Percentiles rank a stretch among this genome's conserved stretches.
Conservation (phyloP, 1,140 invertebrate species). For the Lepidurus packardi region DNA sequence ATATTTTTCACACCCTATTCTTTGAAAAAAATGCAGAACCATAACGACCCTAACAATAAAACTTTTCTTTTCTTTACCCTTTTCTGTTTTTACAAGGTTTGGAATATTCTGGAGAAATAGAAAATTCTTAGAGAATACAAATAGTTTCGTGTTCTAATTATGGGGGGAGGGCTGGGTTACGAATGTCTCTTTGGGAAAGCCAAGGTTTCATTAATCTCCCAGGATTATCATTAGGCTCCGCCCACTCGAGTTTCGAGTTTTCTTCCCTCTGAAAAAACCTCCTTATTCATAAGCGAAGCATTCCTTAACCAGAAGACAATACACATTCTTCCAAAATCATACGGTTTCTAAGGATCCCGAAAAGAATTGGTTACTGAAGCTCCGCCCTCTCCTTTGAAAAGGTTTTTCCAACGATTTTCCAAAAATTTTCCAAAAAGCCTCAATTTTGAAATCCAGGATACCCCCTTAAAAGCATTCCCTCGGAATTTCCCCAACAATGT, state of each 20-base stretch:
- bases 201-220: conserved; percentile 18
- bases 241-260: not conserved
- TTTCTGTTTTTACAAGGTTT: too few relatives aligned
- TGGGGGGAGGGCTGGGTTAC: not conserved
- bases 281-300: not conserved
- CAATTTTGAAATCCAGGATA: not conserved
- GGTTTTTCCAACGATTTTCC: not conserved
- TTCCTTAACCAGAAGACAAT: not conserved
- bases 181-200: not conserved
- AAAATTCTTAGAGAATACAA: too few relatives aligned
- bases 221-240: not conserved
- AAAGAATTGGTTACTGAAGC: not conserved
- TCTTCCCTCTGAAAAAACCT: too few relatives aligned
- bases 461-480: not conserved
- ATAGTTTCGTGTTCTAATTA: not conserved
- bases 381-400: too few relatives aligned
- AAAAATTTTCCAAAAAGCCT: not conserved
- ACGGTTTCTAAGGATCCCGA: conserved; percentile 16
- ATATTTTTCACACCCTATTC: conserved; percentile 16
- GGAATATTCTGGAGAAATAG: too few relatives aligned
- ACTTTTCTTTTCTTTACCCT: not conserved
- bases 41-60: not conserved
- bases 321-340: conserved; percentile 14
- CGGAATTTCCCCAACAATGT: not conserved
- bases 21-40: not conserved